A percentile compares a stretch with the other conserved stretches of the same genome.
Evolutionary conservation across 2,888 invertebrate species (phyloP).

Genomic region (Athetis lepigone): DNA sequence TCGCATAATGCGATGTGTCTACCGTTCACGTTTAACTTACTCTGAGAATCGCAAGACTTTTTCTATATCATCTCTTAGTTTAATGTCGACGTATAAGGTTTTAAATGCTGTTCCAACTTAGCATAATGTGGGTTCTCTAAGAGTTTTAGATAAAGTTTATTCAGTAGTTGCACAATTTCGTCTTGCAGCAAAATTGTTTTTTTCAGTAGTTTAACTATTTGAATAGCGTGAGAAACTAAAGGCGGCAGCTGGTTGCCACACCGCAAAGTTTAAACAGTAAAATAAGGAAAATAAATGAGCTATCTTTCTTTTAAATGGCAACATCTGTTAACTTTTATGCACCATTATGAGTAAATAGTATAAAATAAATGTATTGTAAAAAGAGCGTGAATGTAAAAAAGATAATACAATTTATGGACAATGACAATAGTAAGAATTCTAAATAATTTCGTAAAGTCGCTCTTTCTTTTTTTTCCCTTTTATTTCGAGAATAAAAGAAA

Average conservation of each 20-base stretch:
- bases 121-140: constrained; percentile 37
- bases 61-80: constrained; percentile 41
- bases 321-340: constrained; percentile 5
- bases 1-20: constrained; percentile 62
- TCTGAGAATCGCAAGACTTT: constrained; percentile 46
- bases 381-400: not conserved
- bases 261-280: constrained; percentile 27
- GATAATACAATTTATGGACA: not conserved
- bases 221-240: constrained; percentile 14
- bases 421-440: constrained; percentile 6
- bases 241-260: constrained; percentile 12
- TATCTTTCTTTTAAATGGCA: constrained; percentile 14
- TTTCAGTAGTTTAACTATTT: constrained; percentile 22
- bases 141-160: constrained; percentile 40
- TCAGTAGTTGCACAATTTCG: constrained; percentile 34
- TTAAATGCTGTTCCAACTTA: constrained; percentile 46
- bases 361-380: constrained; percentile 1
- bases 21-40: constrained; percentile 36
- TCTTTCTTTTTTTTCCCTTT: not conserved
- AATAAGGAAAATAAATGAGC: constrained; percentile 13
- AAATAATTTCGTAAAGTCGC: not conserved
- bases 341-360: not conserved
- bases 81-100: constrained; percentile 40
- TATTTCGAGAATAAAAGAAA: constrained; percentile 14
- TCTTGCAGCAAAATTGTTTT: constrained; percentile 31